Evolutionary conservation across 2,888 invertebrate species (phyloP).

Genomic region (Agriopis leucophaearia): DNA sequence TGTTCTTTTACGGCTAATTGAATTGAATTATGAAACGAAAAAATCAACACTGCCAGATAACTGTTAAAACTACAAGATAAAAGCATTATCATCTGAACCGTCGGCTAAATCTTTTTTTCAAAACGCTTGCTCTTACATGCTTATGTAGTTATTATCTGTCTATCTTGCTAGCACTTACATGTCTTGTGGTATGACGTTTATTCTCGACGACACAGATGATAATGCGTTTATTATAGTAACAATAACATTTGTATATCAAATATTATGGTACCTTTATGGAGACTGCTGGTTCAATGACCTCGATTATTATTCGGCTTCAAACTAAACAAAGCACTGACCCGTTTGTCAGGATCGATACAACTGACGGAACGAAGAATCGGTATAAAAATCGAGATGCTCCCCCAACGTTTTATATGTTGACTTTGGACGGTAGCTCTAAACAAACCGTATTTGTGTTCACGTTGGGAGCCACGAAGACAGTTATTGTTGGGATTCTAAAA

Average conservation of each 20-base stretch:
- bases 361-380: slow-evolving; percentile 56
- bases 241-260: neutral
- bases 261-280: slow-evolving; percentile 25
- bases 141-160: too few relatives aligned
- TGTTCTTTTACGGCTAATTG: too few relatives aligned
- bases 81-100: too few relatives aligned
- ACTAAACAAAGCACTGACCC: slow-evolving; percentile 49
- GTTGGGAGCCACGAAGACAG: slow-evolving; percentile 13
- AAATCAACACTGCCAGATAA: too few relatives aligned
- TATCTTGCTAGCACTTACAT: too few relatives aligned
- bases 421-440: slow-evolving; percentile 58
- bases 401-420: slow-evolving; percentile 66
- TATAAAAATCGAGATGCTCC: slow-evolving; percentile 70
- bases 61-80: too few relatives aligned
- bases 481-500: slow-evolving; percentile 45
- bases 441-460: slow-evolving; percentile 26
- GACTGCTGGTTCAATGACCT: slow-evolving; percentile 44
- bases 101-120: too few relatives aligned
- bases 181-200: too few relatives aligned
- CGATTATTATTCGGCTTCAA: slow-evolving; percentile 41
- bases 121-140: too few relatives aligned
- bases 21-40: too few relatives aligned
- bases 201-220: too few relatives aligned
- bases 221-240: too few relatives aligned
- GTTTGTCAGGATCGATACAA: slow-evolving; percentile 53